Evolutionary conservation across 2,797 vertebrate genomes (phyloP), one percentile per base, ranked within the genome.

Genomic region (Callimico goeldii): DNA sequence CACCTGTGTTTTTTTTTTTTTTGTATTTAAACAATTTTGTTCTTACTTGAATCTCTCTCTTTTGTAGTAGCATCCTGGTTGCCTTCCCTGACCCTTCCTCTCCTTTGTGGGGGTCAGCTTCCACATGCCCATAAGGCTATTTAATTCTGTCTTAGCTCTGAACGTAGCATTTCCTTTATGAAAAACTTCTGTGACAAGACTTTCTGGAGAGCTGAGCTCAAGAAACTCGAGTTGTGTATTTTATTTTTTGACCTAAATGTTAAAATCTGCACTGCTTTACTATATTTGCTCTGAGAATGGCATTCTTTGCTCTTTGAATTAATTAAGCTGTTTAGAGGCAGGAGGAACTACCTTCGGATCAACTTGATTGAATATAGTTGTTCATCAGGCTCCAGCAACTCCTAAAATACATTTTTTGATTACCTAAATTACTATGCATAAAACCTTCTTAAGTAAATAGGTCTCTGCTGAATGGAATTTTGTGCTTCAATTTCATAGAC

Each of bases 361-460:
- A 94, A 91, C 58, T n/a, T 91, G 43, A 90, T 41, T 72, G 70
- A 90, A 50, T 92, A 55, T 39, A 67, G n/a, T 80, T 93, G 28
- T 94, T 95, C 48, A 70, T 41, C 30, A 70, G 26, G 79, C 50
- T 85, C 84, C 41, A 39, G 30, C 1, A 79, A 95, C 17, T 77
- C 82, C 39, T 81, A 84, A 97, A 95, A 94, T 61, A 57, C 19
- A 82, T 80, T 79, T 92, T 93, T 94, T 95, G 50, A 90, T 94
- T 41, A 46, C 61, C 61, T 90, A 75, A 94, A 79, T 95, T 39
- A 48, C 13, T 46, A 8, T 76, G 58, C 43, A 33, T 87, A 79
- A 88, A 93, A 61, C 30, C 79, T 58, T 81, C 46, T 95, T 90
- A 93, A 90, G 67, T 80, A 96, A 83, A 48, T 33, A 75, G 15